Base-by-base conservation (phyloP, 2,888 invertebrate species). In the Conus canariensis region DNA sequence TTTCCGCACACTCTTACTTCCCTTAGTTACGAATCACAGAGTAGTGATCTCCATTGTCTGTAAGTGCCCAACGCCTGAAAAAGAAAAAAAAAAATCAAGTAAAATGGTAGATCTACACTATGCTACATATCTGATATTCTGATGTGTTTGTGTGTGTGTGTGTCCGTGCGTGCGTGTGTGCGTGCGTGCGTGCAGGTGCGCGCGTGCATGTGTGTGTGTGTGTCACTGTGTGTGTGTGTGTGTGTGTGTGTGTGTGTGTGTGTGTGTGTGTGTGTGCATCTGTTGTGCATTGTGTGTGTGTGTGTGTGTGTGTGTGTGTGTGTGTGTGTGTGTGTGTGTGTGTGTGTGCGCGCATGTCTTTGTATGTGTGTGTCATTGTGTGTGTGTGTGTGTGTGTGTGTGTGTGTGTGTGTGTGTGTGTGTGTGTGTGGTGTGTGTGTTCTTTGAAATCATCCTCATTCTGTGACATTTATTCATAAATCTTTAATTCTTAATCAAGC, bases 261-360 rank as follows among this genome's bases (percentile, higher is more conserved):
- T 83, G 58, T 56, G 83, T 83, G 83, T 83, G 56, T 83, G 83
- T 56, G 83, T 16, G 56, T 83, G 83, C 5, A 16, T 77, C 2
- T 58, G 83, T n/a, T 85, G 59, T 85, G 58, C 58, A 22, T 85
- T 58, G 85, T 85, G 58, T n/a, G n/a, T 85, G 59, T 85, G 85
- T 85, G 58, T n/a, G 0, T 85, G 85, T 58, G 22, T 85, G 85
- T 85, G 22, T 58, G 85, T 85, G 85, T 58, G 85, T 19, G 85
- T 85, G 85, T 58, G 6, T 7, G 22, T 45, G 67, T 67, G 67
- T n/a, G 25, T 67, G 64, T 30, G 10, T 86, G 67, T n/a, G 64
- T 64, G 64, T 64, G 64, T 64, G 64, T 64, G 64, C 6, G 64
- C 16, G 60, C 16, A 16, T 12, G 60, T 64, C 12, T 2, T 10